phyloP scores from a whole-genome alignment of 2,113 vertebrate genomes.

The Sciurus niger region DNA sequence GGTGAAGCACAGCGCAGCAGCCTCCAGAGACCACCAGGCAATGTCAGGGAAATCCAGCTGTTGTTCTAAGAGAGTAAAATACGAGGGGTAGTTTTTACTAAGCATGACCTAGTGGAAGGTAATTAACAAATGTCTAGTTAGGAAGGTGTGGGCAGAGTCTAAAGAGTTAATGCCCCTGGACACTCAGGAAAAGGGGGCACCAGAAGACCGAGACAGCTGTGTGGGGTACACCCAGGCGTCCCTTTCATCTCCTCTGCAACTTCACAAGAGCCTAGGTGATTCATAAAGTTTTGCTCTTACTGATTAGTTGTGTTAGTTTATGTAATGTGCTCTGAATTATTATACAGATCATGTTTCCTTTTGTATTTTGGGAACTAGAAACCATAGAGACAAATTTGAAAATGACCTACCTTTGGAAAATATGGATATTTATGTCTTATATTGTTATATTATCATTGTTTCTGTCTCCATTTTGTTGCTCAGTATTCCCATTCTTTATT shows the following conservation, averaged over 20 bases:
- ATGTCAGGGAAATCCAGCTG: no score
- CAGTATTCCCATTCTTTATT: not conserved
- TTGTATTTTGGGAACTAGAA: not conserved
- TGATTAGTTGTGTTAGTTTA: not conserved
- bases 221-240: rapidly evolving
- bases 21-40: no score
- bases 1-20: not conserved
- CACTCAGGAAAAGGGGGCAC: rapidly evolving
- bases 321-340: not conserved
- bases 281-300: not conserved
- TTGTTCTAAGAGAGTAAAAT: not conserved
- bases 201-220: no score
- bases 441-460: not conserved
- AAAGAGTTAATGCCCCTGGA: rapidly evolving
- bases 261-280: not conserved
- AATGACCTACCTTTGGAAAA: not conserved
- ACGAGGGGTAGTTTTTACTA: not conserved
- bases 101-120: not conserved
- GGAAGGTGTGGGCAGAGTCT: not conserved
- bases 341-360: not conserved
- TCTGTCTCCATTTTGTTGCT: not conserved
- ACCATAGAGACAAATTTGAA: not conserved
- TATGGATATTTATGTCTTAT: not conserved
- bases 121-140: not conserved
- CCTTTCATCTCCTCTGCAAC: rapidly evolving